Percentiles rank a stretch among this genome's conserved stretches.
Conservation (phyloP, 2,113 vertebrate genomes). For the Ramphastos sulfuratus region DNA sequence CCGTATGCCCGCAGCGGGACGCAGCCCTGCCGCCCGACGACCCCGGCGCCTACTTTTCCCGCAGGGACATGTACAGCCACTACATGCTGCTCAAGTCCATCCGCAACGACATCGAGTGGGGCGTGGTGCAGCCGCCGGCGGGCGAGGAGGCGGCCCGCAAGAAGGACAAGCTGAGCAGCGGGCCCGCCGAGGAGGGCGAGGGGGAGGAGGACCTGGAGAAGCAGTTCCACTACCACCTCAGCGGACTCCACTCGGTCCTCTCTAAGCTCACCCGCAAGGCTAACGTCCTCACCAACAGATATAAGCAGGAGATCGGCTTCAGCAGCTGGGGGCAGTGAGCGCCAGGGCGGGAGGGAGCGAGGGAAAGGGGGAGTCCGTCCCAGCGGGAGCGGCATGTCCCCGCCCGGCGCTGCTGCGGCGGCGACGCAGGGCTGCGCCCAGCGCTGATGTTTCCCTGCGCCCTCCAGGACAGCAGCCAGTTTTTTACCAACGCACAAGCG, state of each 20-base stretch:
- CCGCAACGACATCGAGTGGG: slow-evolving; percentile 94
- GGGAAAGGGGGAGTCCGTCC: neutral
- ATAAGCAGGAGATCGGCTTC: slow-evolving; percentile 94
- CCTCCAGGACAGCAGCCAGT: slow-evolving; percentile 49
- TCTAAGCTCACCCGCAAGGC: slow-evolving; percentile 93
- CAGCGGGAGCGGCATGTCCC: neutral
- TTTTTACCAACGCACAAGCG: slow-evolving; percentile 74
- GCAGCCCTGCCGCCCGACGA: slow-evolving; percentile 32
- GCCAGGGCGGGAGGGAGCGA: neutral
- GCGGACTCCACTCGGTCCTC: slow-evolving; percentile 91
- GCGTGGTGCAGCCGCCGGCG: slow-evolving; percentile 81
- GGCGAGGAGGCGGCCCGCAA: slow-evolving; percentile 78
- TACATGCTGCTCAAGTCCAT: slow-evolving; percentile 95
- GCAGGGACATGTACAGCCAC: slow-evolving; percentile 92
- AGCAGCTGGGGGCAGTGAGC: slow-evolving; percentile 86
- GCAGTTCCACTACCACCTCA: slow-evolving; percentile 93
- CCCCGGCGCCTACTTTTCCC: slow-evolving; percentile 72
- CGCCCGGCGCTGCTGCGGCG: slow-evolving; percentile 65
- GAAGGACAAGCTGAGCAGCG: slow-evolving; percentile 75
- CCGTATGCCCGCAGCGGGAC: slow-evolving; percentile 10
- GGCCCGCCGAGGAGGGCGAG: slow-evolving; percentile 76
- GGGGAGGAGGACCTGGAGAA: slow-evolving; percentile 88
- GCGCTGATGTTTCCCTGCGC: neutral
- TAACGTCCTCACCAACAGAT: slow-evolving; percentile 91
- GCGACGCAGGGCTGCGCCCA: neutral